Base-by-base conservation (phyloP, 2,797 vertebrate species). In the Scolopax rusticola region DNA sequence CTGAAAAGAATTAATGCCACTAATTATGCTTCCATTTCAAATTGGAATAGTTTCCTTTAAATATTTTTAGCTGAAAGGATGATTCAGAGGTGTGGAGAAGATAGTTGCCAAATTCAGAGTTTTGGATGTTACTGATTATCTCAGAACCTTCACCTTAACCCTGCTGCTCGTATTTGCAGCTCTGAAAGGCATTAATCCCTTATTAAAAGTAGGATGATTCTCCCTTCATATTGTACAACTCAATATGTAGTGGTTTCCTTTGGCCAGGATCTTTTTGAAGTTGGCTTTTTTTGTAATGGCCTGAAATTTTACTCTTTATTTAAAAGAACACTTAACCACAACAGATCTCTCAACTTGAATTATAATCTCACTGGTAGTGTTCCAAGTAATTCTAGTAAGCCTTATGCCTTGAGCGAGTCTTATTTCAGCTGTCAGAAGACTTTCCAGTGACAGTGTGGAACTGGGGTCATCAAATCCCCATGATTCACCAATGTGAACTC, bases 361-460 rank as follows among this genome's bases (percentile, higher is more conserved):
- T 93, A 65, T 63, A 89, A 77, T 76, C 71, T 25, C 59, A 13
- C n/a, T 89, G 88, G 71, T 93, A 53, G 85, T 75, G 45, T 32
- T 57, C 93, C 69, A 90, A 93, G 61, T 77, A 82, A 43, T 94
- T 92, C 68, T 75, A 51, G 9, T 79, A 93, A 89, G 33, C 81
- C 24, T 65, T 84, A 17, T 3, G 33, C 87, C 71, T 93, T 70
- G 54, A 89, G 61, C 10, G 2, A 92, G 28, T 94, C 25, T 1
- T 90, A 53, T 87, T 95, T 96, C 65, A 70, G 48, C 68, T 93
- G 78, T 90, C 75, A 93, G 75, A 80, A 83, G 54, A 64, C 78
- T 85, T 93, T 90, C 88, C 19, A 8, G 48, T 69, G 57, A 86
- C 53, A 64, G 17, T 32, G 45, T 87, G 70, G 60, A 90, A 67